These are phyloP conservation scores for Spongilla lacustris DNA, from an alignment of 37 sponge, comb jelly and placozoan genomes.

Conservation along the genomic window DNA sequence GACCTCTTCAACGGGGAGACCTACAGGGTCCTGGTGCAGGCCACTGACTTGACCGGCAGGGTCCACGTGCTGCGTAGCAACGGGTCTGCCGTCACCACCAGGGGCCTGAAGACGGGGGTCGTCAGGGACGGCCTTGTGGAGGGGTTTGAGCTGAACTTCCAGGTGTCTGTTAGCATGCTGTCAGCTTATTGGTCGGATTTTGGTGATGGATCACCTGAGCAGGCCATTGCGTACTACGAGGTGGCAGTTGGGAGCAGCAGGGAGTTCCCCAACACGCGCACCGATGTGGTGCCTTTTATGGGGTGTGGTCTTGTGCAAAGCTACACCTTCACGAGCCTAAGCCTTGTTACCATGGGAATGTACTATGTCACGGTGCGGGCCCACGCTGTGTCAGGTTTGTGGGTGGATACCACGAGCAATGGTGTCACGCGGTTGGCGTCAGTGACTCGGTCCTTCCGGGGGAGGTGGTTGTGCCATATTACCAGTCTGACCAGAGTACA, in stretches of 20 bases:
- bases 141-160: constrained; percentile 76
- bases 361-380: constrained; percentile 90
- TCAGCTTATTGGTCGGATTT: constrained; percentile 67
- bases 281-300: constrained; percentile 74
- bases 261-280: constrained; percentile 65
- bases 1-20: constrained; percentile 59
- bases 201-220: constrained; percentile 70
- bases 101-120: constrained; percentile 46
- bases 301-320: constrained; percentile 50
- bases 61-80: constrained; percentile 44
- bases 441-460: constrained; percentile 48
- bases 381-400: constrained; percentile 64
- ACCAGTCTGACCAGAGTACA: constrained; percentile 50
- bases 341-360: constrained; percentile 37
- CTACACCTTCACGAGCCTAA: constrained; percentile 53
- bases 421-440: constrained; percentile 72
- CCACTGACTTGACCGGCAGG: constrained; percentile 57
- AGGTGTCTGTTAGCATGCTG: constrained; percentile 53
- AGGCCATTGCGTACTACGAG: constrained; percentile 72
- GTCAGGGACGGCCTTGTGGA: constrained; percentile 74
- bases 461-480: constrained; percentile 30
- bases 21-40: constrained; percentile 69
- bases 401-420: constrained; percentile 73
- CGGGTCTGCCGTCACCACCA: constrained; percentile 60
- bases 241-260: constrained; percentile 72